Conservation (phyloP, 2,888 invertebrate genomes). For the Resseliella maxima region DNA sequence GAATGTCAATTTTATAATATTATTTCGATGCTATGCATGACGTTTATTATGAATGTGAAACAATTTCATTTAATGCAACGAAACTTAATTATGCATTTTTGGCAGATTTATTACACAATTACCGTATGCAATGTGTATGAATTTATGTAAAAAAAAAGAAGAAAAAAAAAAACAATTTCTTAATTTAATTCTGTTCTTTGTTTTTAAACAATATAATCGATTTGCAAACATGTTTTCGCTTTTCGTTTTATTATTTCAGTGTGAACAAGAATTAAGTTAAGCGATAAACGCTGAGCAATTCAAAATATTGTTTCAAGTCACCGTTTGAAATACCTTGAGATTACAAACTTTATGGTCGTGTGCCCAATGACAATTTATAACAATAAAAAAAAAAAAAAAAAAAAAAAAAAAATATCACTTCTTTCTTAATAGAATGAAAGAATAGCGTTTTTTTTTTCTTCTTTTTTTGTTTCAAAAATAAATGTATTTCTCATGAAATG, state of each 20-base stretch:
- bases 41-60: background rate
- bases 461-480: too few relatives aligned
- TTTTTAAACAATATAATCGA: background rate
- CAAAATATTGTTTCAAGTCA: background rate
- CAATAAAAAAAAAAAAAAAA: too few relatives aligned
- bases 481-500: background rate
- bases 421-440: background rate
- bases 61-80: background rate
- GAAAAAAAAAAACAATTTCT: background rate
- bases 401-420: too few relatives aligned
- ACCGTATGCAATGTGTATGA: background rate
- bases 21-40: background rate
- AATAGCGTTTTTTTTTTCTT: background rate
- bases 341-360: background rate
- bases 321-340: background rate
- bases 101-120: background rate
- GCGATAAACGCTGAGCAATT: background rate
- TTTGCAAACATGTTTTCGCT: background rate
- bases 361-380: too few relatives aligned
- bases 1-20: background rate
- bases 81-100: conserved; percentile 9
- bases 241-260: background rate
- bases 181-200: background rate
- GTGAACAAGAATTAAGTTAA: conserved; percentile 10
- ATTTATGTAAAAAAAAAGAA: background rate